Base-by-base conservation (phyloP, 2,888 invertebrate genomes). In the Harpalus rufipes region DNA sequence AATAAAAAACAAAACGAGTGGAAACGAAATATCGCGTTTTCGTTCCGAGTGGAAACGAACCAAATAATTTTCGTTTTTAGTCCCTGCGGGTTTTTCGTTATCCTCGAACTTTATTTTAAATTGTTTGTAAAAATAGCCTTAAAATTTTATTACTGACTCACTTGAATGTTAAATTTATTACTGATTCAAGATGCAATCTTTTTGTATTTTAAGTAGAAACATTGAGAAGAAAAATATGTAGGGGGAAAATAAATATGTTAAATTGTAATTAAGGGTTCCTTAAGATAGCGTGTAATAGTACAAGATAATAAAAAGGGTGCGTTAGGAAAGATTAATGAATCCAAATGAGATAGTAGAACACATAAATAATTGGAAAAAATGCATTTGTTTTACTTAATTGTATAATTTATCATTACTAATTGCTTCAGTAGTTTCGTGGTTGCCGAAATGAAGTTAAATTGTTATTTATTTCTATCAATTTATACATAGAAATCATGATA, bases 201-300 rank as follows among this genome's bases (percentile, higher is more conserved):
- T 44, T 7, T 51, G 2, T 51, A 51, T 51, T 12, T 51, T 8
- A 65, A n/a, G 21, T 25, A 39, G 32, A 68, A 39, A 32, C 14
- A 68, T 68, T 25, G 68, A 25, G 68, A 68, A 32, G 14, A 68
- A 68, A 39, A 68, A 21, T 41, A 68, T 68, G 25, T n/a, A 68
- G 68, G 68, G 68, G 68, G n/a, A 32, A 68, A 68, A 68, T 68
- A 74, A 74, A 74, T 74, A 74, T 74, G 51, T 74, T 74, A 41
- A 18, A 44, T 74, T 74, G 72, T 74, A 74, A 74, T 74, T 41
- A 44, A 44, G 72, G 72, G 72, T 74, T 74, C 18, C 44, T 44
- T 74, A 16, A 74, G 72, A 74, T 74, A 74, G 72, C 44, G 72
- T 74, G 72, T 44, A 41, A 74, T 74, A 41, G 14, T 21, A 18